Conservation (phyloP, 2,888 invertebrate species). For the Sesia apiformis region DNA sequence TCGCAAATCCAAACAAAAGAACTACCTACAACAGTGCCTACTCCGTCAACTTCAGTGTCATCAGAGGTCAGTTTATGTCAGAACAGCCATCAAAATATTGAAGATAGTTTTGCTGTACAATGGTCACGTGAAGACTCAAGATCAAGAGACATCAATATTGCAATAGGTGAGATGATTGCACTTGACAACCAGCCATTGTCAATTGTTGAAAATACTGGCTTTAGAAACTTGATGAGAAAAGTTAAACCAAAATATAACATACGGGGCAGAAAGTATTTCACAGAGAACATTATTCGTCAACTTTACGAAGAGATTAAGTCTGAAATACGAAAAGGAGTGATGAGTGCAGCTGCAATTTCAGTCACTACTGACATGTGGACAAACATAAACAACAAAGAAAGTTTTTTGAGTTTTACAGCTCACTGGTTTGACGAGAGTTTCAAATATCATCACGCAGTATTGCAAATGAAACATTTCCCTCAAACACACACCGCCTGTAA, state of each 20-base stretch:
- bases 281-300: not conserved
- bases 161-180: not conserved
- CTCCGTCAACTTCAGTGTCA: too few relatives aligned
- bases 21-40: too few relatives aligned
- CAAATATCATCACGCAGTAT: slow-evolving; percentile 6
- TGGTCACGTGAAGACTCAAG: not conserved
- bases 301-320: not conserved
- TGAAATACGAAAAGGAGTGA: not conserved
- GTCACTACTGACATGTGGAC: not conserved
- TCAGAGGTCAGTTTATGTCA: not conserved
- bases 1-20: too few relatives aligned
- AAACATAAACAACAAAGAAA: slow-evolving; percentile 1
- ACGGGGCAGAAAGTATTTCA: not conserved
- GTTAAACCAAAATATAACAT: not conserved
- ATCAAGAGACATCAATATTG: not conserved
- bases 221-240: too few relatives aligned
- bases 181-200: not conserved
- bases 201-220: not conserved
- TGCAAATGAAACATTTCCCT: slow-evolving; percentile 6
- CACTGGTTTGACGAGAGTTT: slow-evolving; percentile 6
- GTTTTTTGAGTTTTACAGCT: slow-evolving; percentile 8
- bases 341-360: not conserved
- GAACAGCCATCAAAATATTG: not conserved
- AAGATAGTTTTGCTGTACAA: not conserved
- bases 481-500: slow-evolving; percentile 5